Evolutionary conservation across 2,888 invertebrate genomes (phyloP).

Genomic region (Spilarctia lutea): DNA sequence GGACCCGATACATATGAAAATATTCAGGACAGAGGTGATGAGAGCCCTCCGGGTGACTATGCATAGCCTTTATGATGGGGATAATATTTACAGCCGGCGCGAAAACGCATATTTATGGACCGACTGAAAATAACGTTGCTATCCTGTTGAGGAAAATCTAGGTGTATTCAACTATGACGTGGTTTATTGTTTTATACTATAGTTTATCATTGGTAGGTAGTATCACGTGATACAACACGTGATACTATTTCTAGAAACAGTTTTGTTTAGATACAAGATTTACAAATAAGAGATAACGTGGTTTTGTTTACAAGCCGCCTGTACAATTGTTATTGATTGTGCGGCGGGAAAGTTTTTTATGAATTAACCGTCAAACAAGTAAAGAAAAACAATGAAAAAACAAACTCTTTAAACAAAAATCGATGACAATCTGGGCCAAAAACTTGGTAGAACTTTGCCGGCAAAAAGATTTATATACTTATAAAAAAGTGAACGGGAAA

Average conservation of each 20-base stretch:
- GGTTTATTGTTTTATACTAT: constrained; percentile 72
- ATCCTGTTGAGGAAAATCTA: constrained; percentile 60
- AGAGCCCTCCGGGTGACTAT: constrained; percentile 79
- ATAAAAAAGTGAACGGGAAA: constrained; percentile 85
- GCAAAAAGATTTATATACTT: constrained; percentile 87
- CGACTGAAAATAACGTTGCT: constrained; percentile 65
- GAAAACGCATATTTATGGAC: constrained; percentile 80
- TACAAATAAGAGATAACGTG: constrained; percentile 44
- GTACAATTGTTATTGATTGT: constrained; percentile 79
- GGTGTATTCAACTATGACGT: constrained; percentile 58
- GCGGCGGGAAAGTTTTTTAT: constrained; percentile 84
- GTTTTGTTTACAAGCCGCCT: constrained; percentile 79
- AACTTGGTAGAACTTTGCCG: constrained; percentile 84
- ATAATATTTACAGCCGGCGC: constrained; percentile 80
- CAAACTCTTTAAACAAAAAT: constrained; percentile 87
- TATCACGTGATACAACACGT: constrained; percentile 25
- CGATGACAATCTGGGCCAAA: constrained; percentile 87
- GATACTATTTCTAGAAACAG: constrained; percentile 22
- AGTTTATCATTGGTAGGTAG: constrained; percentile 65
- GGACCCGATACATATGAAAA: constrained; percentile 80
- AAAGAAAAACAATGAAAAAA: constrained; percentile 87
- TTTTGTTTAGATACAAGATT: constrained; percentile 22
- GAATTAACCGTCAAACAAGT: constrained; percentile 87
- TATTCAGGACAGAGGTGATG: constrained; percentile 84
- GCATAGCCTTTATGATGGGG: constrained; percentile 80